phyloP scores from a whole-genome alignment of 2,888 invertebrate genomes.

The Synergus laeviventris region DNA sequence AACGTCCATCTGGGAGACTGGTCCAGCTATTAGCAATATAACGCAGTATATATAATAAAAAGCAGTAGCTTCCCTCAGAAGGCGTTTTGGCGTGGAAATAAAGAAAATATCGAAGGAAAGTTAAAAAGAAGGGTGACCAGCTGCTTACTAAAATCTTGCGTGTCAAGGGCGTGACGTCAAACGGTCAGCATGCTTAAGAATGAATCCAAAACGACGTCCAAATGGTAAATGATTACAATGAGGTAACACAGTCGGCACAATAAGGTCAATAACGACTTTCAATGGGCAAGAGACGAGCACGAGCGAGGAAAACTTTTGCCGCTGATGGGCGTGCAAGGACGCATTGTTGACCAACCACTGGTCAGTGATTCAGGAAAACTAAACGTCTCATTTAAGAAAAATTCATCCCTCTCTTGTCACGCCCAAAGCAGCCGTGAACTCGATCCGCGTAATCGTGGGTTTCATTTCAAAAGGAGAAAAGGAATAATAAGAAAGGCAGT shows the following conservation, averaged over 20 bases:
- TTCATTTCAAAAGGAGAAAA: constrained; percentile 22
- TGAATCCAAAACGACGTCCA: constrained; percentile 49
- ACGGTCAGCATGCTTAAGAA: constrained; percentile 47
- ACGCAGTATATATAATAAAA: constrained; percentile 16
- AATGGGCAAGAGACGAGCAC: constrained; percentile 42
- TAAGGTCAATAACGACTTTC: constrained; percentile 47
- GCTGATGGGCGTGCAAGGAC: constrained; percentile 50
- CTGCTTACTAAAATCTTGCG: constrained; percentile 44
- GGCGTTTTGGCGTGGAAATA: constrained; percentile 38
- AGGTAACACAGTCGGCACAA: constrained; percentile 46
- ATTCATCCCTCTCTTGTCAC: constrained; percentile 54
- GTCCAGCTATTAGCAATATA: neutral
- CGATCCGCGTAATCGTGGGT: constrained; percentile 54
- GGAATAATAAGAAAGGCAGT: constrained; percentile 1
- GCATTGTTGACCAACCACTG: constrained; percentile 52
- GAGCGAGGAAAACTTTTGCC: constrained; percentile 52
- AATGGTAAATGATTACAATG: constrained; percentile 50
- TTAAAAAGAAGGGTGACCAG: constrained; percentile 49
- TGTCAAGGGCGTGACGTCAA: constrained; percentile 48
- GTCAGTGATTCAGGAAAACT: constrained; percentile 50
- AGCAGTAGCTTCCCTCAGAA: constrained; percentile 32
- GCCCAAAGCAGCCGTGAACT: constrained; percentile 51
- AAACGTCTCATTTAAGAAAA: constrained; percentile 69
- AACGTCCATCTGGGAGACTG: neutral
- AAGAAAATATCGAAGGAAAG: constrained; percentile 44